phyloP scores from a whole-genome alignment of 2,888 invertebrate species.

The Corbicula japonica region DNA sequence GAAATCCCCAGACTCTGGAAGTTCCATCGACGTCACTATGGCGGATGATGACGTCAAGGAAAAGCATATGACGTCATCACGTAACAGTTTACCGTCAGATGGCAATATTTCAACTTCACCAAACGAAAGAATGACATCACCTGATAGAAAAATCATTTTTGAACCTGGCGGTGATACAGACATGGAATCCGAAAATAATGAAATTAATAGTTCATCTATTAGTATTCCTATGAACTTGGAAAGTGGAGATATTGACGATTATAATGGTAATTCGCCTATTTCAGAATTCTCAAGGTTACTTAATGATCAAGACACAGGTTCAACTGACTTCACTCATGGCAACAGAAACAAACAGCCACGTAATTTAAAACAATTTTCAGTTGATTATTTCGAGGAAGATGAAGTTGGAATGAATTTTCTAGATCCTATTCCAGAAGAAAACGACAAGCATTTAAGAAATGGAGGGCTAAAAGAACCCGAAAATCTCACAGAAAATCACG shows the following conservation, averaged over 20 bases:
- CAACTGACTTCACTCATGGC: too few relatives aligned
- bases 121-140: conserved; percentile 7
- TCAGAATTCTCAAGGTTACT: too few relatives aligned
- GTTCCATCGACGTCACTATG: conserved; percentile 57
- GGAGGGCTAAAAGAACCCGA: conserved; percentile 3
- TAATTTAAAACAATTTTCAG: conserved; percentile 28
- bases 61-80: conserved; percentile 20
- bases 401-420: conserved; percentile 18
- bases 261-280: too few relatives aligned
- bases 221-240: too few relatives aligned
- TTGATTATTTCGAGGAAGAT: conserved; percentile 31
- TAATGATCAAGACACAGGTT: too few relatives aligned
- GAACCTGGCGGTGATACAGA: conserved; percentile 31
- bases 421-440: conserved; percentile 28
- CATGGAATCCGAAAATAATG: neutral
- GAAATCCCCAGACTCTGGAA: conserved; percentile 60
- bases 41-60: conserved; percentile 45
- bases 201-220: too few relatives aligned
- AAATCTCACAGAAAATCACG: conserved; percentile 29
- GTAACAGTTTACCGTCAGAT: conserved; percentile 6
- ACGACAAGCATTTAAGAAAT: neutral
- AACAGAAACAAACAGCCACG: too few relatives aligned
- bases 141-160: conserved; percentile 15
- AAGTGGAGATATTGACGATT: too few relatives aligned
- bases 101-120: neutral